Percentiles rank a stretch among this genome's conserved stretches.
Conservation (phyloP, 2,888 invertebrate genomes). For the Mesorhabditis spiculigera region DNA sequence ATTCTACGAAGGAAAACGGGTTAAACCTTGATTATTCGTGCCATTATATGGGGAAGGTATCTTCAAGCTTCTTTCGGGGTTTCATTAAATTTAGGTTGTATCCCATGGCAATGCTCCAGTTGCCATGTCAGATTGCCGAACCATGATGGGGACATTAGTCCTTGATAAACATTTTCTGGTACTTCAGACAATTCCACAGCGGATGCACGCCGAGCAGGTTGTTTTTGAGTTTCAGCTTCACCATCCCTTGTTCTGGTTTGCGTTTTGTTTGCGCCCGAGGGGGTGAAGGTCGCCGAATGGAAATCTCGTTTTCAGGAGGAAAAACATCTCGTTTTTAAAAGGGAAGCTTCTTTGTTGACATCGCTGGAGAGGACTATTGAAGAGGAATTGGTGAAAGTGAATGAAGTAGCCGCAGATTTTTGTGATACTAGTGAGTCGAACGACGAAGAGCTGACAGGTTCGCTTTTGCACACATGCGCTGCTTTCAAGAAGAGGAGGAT, state of each 20-base stretch:
- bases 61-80: neutral
- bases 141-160: constrained; percentile 51
- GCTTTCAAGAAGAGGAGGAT: too few relatives aligned
- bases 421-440: constrained; percentile 54
- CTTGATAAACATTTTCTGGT: constrained; percentile 56
- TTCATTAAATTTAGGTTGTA: constrained; percentile 23
- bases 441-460: constrained; percentile 37
- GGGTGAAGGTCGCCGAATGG: neutral
- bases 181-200: constrained; percentile 51
- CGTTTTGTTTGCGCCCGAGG: constrained; percentile 8
- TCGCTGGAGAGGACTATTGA: constrained; percentile 31
- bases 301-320: constrained; percentile 34
- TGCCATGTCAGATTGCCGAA: constrained; percentile 52
- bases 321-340: constrained; percentile 51
- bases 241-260: constrained; percentile 5
- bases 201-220: constrained; percentile 35
- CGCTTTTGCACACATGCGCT: neutral
- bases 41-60: constrained; percentile 6
- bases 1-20: neutral
- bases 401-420: constrained; percentile 44
- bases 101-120: constrained; percentile 42
- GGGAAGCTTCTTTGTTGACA: constrained; percentile 43
- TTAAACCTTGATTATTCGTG: constrained; percentile 7
- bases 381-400: constrained; percentile 32
- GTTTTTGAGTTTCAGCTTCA: constrained; percentile 15